Percentiles rank a stretch among this genome's conserved stretches.
Conservation (phyloP, 2,888 invertebrate species). For the Dasysyrphus tricinctus region DNA sequence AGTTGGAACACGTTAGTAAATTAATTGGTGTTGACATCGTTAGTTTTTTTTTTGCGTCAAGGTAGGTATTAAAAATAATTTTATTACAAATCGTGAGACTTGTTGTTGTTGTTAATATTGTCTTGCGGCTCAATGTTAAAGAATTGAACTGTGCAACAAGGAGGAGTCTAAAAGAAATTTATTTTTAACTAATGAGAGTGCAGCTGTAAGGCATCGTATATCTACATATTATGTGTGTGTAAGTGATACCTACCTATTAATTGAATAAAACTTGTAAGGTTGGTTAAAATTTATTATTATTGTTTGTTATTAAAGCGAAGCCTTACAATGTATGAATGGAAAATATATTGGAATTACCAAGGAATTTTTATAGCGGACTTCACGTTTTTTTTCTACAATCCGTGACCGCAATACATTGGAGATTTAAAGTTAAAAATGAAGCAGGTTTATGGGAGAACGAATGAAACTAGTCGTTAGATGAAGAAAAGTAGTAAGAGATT, state of each 20-base stretch:
- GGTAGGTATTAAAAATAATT: conserved; percentile 20
- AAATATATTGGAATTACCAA: background rate
- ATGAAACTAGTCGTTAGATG: background rate
- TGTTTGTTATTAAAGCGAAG: background rate
- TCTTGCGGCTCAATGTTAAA: conserved; percentile 16
- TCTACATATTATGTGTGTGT: background rate
- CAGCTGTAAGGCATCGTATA: background rate
- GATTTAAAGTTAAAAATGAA: background rate
- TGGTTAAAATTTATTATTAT: conserved; percentile 7
- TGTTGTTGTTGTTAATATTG: conserved; percentile 1
- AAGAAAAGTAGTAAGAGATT: too few species aligned
- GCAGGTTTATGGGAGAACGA: background rate
- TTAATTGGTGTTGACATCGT: conserved; percentile 41
- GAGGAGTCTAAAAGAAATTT: background rate
- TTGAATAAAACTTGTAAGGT: conserved; percentile 12
- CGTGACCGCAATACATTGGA: background rate
- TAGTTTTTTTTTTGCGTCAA: background rate
- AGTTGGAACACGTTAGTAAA: conserved; percentile 5
- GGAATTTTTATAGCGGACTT: background rate
- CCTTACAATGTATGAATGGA: background rate
- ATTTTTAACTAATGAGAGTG: background rate
- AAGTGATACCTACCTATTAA: too few species aligned
- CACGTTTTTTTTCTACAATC: background rate
- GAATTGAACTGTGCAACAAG: background rate
- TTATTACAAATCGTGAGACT: conserved; percentile 19